Evolutionary conservation across 2,797 vertebrate genomes (phyloP), one percentile per base, ranked within the genome.

Genomic region (Mionectes olivaceus): DNA sequence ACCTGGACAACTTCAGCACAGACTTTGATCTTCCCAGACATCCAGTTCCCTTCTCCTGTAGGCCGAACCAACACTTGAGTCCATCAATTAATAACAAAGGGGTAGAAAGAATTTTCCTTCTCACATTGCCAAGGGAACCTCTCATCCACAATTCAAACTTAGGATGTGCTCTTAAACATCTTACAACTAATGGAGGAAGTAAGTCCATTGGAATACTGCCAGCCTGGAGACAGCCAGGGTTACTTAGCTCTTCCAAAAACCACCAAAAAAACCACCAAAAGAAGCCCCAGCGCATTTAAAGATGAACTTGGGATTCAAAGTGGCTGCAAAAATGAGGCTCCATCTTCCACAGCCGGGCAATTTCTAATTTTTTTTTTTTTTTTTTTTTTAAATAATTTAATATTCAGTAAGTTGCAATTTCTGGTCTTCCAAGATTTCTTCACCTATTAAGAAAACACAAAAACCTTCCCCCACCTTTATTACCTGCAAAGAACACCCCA

Each of bases 1-100:
- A 99, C 99, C 98, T 99, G 98, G 97, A 94, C 97, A 97, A 90
- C 97, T 83, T 95, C 94, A 98, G 97, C 97, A 94, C 97, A 94
- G 71, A 56, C 91, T 84, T 76, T 95, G 97, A 96, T 98, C 97
- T 98, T 98, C 97, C 97, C 81, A 97, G 97, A 98, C 98, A 98
- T 98, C 98, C 98, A 98, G 98, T 97, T 95, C 97, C 98, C 98
- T 97, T 98, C 98, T 98, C 98, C 99, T 98, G 98, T 98, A 97
- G 98, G 98, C 98, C 99, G 99, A 99, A 99, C 98, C 99, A 99
- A 99, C 97, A 99, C 99, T 35, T 99, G 98, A 99, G 99, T 99
- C 99, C 99, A 88, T 99, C 98, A 99, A 99, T 99, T 98, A 98
- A 98, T 98, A 98, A 98, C 98, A 98, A 99, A 98, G 98, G 97